Evolutionary conservation across 2,888 invertebrate genomes (phyloP), one percentile per base, ranked within the genome.

Genomic region (Cheilosia impressa): DNA sequence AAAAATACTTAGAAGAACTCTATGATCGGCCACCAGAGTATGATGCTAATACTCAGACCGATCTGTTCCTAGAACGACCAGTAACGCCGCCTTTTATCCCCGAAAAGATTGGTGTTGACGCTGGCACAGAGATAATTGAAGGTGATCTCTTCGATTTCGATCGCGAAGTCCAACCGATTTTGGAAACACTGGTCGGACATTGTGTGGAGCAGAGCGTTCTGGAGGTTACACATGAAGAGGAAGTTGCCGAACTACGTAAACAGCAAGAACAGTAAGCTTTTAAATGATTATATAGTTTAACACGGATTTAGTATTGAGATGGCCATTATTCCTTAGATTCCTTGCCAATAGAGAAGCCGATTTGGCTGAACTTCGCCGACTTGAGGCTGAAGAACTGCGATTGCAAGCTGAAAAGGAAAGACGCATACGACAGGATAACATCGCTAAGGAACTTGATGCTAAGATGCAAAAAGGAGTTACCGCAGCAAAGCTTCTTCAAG

Each of bases 71-170:
- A 84, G 97, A 98, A 92, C 94, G 96, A 88, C 97, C 97, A 5
- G 94, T 95, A 24, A 96, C 96, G 66, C 97, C 97, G 1, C 93
- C 94, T 47, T 97, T 96, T 92, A 94, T 96, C 87, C 96, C 97
- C 7, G 95, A 95, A 78, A 97, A 96, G 93, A 95, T 95, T 85
- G 98, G 98, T 31, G 93, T 95, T 66, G 97, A 98, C 92, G 95
- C 93, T 6, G 93, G 93, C 89, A 98, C 98, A 53, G 98, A 98
- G 93, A 97, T 98, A 87, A 95, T 95, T 89, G 96, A 97, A 2
- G 98, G 97, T 72, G 98, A 98, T 91, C 96, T 98, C 75, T 98
- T 97, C 93, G 96, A 98, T 93, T 98, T 97, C 93, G 98, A 98
- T 92, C 93, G 95, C 90, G 98, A 98, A 92, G 97, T 98, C 69